Evolutionary conservation across 2,888 invertebrate species (phyloP).

Genomic region (Gibbula magus): DNA sequence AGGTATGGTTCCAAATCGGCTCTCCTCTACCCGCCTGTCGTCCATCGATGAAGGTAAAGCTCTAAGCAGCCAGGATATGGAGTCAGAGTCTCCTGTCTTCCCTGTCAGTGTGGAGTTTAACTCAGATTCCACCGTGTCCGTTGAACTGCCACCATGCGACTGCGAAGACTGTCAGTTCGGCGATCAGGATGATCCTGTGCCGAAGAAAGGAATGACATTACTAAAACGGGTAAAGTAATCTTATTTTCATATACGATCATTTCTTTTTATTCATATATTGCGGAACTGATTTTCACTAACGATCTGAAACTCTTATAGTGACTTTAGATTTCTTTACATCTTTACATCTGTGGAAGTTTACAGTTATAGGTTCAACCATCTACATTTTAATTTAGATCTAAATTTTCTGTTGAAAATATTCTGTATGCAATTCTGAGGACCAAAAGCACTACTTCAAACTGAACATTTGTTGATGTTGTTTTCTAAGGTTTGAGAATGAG

Average conservation of each 20-base stretch:
- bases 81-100: not conserved
- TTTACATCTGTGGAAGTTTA: no score
- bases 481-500: no score
- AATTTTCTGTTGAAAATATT: no score
- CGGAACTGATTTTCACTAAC: no score
- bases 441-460: no score
- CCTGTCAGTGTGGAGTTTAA: conserved; percentile 4
- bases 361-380: no score
- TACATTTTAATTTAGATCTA: no score
- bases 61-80: not conserved
- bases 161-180: not conserved
- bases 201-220: conserved; percentile 6
- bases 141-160: conserved; percentile 12
- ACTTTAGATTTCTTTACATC: no score
- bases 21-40: not conserved
- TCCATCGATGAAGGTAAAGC: not conserved
- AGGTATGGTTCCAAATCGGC: not conserved
- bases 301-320: no score
- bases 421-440: no score
- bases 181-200: not conserved
- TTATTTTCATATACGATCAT: not conserved
- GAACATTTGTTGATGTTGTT: no score
- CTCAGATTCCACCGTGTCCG: conserved; percentile 2
- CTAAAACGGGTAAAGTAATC: conserved; percentile 1
- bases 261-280: no score